Percentiles rank a stretch among this genome's conserved stretches.
These are phyloP conservation scores for Channa argus DNA, from an alignment of 2,113 vertebrate species.

Conservation along the genomic window DNA sequence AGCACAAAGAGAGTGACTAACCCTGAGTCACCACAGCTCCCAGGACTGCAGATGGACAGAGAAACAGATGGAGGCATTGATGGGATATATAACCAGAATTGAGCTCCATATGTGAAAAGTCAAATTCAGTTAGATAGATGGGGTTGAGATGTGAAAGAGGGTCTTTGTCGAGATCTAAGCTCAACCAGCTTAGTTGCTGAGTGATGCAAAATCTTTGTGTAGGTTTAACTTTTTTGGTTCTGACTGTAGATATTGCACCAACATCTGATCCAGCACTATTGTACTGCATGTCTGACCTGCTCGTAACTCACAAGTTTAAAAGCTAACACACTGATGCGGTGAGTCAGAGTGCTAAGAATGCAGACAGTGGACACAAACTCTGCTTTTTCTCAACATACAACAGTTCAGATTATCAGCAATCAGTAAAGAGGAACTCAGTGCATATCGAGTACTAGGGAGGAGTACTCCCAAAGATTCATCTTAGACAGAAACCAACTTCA, in stretches of 20 bases:
- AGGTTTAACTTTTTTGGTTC: too few relatives aligned
- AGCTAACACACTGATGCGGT: conserved; percentile 15
- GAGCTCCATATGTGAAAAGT: not conserved
- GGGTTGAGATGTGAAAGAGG: not conserved
- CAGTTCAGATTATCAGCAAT: conserved; percentile 12
- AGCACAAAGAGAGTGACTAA: conserved; percentile 67
- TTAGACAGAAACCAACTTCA: not conserved
- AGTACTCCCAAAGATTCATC: not conserved
- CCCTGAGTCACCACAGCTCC: conserved; percentile 67
- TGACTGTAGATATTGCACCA: not conserved
- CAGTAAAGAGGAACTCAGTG: conserved; percentile 4
- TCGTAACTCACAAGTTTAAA: conserved; percentile 13
- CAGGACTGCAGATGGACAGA: conserved; percentile 22
- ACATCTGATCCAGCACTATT: conserved; percentile 8
- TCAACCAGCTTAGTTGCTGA: too few relatives aligned
- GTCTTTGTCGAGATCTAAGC: too few relatives aligned
- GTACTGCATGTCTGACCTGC: conserved; percentile 9
- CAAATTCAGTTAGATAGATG: conserved; percentile 2
- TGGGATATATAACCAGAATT: conserved; percentile 5
- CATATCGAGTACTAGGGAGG: conserved; percentile 10
- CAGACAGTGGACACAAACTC: conserved; percentile 42
- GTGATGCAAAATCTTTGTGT: too few relatives aligned
- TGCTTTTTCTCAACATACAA: conserved; percentile 26
- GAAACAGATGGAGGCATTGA: conserved; percentile 33
- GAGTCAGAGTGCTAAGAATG: conserved; percentile 50